Conservation (phyloP, 1,140 invertebrate species). For the Brachystomella parvula region DNA sequence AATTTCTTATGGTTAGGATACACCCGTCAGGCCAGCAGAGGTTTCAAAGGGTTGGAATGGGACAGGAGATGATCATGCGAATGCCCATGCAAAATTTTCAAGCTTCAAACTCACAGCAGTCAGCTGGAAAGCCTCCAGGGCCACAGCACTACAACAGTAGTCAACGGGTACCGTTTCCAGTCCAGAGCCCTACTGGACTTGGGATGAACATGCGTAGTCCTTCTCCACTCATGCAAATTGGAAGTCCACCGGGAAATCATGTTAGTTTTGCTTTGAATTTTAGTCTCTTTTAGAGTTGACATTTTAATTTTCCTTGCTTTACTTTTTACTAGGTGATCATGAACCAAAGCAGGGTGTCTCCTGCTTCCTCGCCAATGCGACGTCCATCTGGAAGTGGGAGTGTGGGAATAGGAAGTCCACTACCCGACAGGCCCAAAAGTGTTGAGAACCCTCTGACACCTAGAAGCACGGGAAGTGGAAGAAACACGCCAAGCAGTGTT, state of each 20-base stretch:
- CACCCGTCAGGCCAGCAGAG: conserved; percentile 13
- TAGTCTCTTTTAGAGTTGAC: not conserved
- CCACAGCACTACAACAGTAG: conserved; percentile 18
- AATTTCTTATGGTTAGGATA: conserved; percentile 20
- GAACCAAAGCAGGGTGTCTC: conserved; percentile 31
- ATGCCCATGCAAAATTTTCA: conserved; percentile 25
- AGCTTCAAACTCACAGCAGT: conserved; percentile 20
- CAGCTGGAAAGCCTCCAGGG: conserved; percentile 17
- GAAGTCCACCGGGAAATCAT: conserved; percentile 30
- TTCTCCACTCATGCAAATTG: conserved; percentile 29
- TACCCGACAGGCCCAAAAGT: conserved; percentile 34
- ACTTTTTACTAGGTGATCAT: conserved; percentile 12
- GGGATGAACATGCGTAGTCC: conserved; percentile 27
- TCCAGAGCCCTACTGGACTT: conserved; percentile 32
- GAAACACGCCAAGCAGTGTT: conserved; percentile 32
- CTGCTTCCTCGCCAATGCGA: conserved; percentile 38
- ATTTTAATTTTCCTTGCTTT: not conserved
- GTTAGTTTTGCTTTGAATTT: not conserved
- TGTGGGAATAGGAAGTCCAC: conserved; percentile 45
- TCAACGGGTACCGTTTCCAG: conserved; percentile 27
- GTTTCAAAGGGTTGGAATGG: conserved; percentile 27
- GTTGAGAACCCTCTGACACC: conserved; percentile 38
- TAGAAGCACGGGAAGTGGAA: conserved; percentile 29
- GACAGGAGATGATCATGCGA: conserved; percentile 31
- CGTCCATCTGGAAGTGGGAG: conserved; percentile 38